These are phyloP conservation scores for Mionectes olivaceus DNA, from an alignment of 2,797 vertebrate species.

Conservation along the genomic window DNA sequence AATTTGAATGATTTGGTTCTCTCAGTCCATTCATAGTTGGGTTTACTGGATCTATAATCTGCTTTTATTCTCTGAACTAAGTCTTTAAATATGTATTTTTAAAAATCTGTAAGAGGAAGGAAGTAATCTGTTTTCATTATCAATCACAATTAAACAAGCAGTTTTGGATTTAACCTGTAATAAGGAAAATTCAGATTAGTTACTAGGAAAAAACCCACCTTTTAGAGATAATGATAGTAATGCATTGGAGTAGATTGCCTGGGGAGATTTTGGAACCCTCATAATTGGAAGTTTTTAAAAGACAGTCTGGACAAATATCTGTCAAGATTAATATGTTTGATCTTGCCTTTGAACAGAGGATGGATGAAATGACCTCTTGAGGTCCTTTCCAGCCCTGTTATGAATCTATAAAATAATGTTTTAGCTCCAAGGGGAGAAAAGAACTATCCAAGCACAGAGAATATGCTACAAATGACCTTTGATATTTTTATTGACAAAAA, in stretches of 20 bases:
- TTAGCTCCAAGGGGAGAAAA: slow-evolving; percentile 7
- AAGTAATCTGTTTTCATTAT: not conserved
- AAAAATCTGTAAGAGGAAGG: not conserved
- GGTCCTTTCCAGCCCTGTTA: not conserved
- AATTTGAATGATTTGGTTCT: not conserved
- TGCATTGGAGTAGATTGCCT: not conserved
- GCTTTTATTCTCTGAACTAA: not conserved
- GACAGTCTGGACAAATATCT: slow-evolving; percentile 12
- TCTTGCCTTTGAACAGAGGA: slow-evolving; percentile 28
- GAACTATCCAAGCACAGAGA: slow-evolving; percentile 10
- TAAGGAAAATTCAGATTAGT: not conserved
- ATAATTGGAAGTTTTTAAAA: slow-evolving; percentile 6
- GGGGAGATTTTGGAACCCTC: not conserved
- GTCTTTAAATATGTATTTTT: not conserved
- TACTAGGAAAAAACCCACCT: not conserved
- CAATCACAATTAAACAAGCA: not conserved
- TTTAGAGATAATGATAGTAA: not conserved
- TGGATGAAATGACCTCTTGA: slow-evolving; percentile 45
- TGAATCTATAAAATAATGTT: slow-evolving; percentile 36
- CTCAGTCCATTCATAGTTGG: not conserved
- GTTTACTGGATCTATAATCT: not conserved
- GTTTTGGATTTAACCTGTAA: not conserved
- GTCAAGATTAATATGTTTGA: slow-evolving; percentile 30
- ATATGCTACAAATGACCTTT: slow-evolving; percentile 43
- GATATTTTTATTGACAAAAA: slow-evolving; percentile 46